A percentile compares a stretch with the other conserved stretches of the same genome.
Evolutionary conservation across 2,797 vertebrate genomes (phyloP).

Genomic region (Menidia menidia): DNA sequence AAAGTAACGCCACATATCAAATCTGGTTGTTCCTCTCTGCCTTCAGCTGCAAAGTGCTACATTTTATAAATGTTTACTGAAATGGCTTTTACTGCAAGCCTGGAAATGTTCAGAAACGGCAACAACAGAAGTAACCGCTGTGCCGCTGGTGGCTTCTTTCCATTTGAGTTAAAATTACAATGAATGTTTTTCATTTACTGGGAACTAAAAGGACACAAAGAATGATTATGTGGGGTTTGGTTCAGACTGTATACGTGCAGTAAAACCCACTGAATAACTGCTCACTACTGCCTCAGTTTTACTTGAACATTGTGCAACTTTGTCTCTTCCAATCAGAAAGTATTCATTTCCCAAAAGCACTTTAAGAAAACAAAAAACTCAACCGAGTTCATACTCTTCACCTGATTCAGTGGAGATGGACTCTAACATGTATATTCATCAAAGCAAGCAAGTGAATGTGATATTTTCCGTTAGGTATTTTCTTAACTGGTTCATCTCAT

Average conservation of each 20-base stretch:
- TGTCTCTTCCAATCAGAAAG: conserved; percentile 27
- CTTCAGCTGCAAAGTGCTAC: conserved; percentile 70
- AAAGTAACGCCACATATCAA: conserved; percentile 65
- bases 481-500: conserved; percentile 25
- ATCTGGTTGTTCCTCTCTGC: conserved; percentile 65
- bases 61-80: conserved; percentile 68
- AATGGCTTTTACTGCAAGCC: conserved; percentile 62
- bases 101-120: conserved; percentile 53
- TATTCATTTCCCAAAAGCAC: conserved; percentile 55
- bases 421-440: conserved; percentile 23
- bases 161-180: conserved; percentile 32
- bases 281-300: conserved; percentile 35
- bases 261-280: conserved; percentile 8
- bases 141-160: conserved; percentile 43
- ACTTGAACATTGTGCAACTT: conserved; percentile 20
- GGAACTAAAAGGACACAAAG: conserved; percentile 13
- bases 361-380: background rate
- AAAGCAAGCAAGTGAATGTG: conserved; percentile 42
- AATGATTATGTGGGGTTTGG: conserved; percentile 9
- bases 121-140: conserved; percentile 38
- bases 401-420: conserved; percentile 23
- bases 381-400: conserved; percentile 36
- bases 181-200: conserved; percentile 26
- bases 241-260: conserved; percentile 26
- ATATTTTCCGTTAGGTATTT: conserved; percentile 27